Percentiles rank a stretch among this genome's conserved stretches.
phyloP scores from a whole-genome alignment of 2,888 invertebrate genomes.

The Pristionchus mayeri region DNA sequence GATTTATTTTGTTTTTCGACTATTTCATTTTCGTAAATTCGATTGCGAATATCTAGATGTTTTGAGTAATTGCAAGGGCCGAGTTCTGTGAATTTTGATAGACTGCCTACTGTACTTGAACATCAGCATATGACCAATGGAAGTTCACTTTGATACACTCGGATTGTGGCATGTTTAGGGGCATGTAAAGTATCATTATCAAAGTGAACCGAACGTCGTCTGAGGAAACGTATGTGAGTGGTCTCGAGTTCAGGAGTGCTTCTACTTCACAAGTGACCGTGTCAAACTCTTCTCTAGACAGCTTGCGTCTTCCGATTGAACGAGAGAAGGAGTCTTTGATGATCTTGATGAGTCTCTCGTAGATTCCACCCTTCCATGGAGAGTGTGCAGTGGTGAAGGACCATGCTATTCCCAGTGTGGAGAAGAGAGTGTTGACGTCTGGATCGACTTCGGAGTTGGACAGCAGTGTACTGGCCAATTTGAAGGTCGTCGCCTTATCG shows the following conservation, averaged over 20 bases:
- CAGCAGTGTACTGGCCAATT: conserved; percentile 60
- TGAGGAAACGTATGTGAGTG: background rate
- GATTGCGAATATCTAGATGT: no score
- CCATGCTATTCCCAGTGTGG: conserved; percentile 59
- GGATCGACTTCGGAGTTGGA: conserved; percentile 54
- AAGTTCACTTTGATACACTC: no score
- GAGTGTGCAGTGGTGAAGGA: conserved; percentile 77
- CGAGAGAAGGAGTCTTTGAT: background rate
- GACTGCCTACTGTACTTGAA: no score
- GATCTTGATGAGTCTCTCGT: conserved; percentile 76
- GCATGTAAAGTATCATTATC: no score
- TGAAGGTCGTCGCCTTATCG: conserved; percentile 77
- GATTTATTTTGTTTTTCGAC: no score
- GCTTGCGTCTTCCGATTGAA: background rate
- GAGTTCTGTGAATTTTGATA: no score
- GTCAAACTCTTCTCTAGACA: background rate
- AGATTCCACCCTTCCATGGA: conserved; percentile 78
- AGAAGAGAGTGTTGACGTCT: conserved; percentile 2
- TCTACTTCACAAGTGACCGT: conserved; percentile 29
- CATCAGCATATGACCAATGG: no score
- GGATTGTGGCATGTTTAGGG: no score
- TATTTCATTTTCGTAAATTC: no score
- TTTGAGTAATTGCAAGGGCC: no score
- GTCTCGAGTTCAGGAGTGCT: conserved; percentile 27
- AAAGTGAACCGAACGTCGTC: background rate